Conservation (phyloP, 2,113 vertebrate species). For the Phoxinus phoxinus region DNA sequence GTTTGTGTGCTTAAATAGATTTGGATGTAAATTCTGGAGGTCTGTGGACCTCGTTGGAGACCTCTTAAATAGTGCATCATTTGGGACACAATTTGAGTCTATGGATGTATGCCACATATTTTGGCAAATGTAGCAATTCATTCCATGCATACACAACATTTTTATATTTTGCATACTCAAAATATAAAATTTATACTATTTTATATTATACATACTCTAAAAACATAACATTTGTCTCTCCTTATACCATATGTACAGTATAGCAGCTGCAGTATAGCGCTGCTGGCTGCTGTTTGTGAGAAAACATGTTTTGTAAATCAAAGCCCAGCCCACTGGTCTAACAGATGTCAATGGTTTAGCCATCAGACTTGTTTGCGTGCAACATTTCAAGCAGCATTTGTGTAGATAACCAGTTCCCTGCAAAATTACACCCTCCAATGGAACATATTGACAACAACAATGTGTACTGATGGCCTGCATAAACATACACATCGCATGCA, state of each 20-base stretch:
- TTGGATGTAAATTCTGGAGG: background rate
- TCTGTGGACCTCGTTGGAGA: background rate
- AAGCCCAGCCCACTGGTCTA: slow-evolving; percentile 30
- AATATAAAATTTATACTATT: too few species aligned
- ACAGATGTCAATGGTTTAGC: slow-evolving; percentile 53
- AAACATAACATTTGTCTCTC: background rate
- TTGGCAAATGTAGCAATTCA: background rate
- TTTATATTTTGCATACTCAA: background rate
- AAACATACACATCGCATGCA: slow-evolving; percentile 6
- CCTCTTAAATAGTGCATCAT: background rate
- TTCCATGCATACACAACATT: background rate
- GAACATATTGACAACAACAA: slow-evolving; percentile 42
- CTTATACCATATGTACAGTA: background rate
- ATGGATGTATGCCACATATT: background rate
- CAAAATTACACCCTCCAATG: slow-evolving; percentile 23
- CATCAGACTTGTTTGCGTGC: slow-evolving; percentile 33
- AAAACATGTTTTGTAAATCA: slow-evolving; percentile 51
- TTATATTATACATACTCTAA: background rate
- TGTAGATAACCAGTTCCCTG: slow-evolving; percentile 33
- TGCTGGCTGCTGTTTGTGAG: slow-evolving; percentile 29
- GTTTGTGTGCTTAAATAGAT: background rate
- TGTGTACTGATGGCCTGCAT: background rate
- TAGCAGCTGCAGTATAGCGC: too few species aligned
- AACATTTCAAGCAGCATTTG: slow-evolving; percentile 20
- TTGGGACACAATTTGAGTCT: background rate